Evolutionary conservation across 2,797 vertebrate species (phyloP).

Genomic region (Schizopygopsis pylzovi): DNA sequence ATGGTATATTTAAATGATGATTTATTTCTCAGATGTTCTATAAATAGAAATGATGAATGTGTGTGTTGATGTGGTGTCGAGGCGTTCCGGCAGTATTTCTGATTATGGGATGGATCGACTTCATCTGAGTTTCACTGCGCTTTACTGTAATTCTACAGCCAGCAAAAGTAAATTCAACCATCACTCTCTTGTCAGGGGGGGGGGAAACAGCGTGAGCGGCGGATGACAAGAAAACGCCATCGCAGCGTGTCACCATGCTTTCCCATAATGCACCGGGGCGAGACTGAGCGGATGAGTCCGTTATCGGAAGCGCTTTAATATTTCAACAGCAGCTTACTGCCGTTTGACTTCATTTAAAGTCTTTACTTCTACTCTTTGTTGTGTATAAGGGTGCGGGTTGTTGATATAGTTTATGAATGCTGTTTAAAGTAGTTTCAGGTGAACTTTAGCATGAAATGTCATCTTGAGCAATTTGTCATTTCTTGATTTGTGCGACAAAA

Average conservation of each 20-base stretch:
- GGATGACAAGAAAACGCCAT: slow-evolving; percentile 9
- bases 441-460: neutral
- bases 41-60: neutral
- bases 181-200: neutral
- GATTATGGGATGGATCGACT: neutral
- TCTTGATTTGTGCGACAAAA: neutral
- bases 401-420: neutral
- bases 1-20: neutral
- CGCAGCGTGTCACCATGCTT: neutral
- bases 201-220: neutral
- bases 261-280: neutral
- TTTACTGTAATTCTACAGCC: neutral
- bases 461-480: neutral
- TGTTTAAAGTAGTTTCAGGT: neutral
- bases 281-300: too few relatives aligned
- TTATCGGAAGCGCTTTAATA: neutral
- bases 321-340: neutral
- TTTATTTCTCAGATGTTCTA: neutral
- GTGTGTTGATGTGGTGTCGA: neutral
- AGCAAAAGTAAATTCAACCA: neutral
- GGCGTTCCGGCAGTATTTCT: neutral
- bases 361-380: neutral
- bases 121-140: neutral
- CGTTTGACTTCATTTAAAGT: neutral
- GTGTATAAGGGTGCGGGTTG: neutral